Evolutionary conservation across 2,113 vertebrate genomes (phyloP).

Genomic region (Neogale vison): DNA sequence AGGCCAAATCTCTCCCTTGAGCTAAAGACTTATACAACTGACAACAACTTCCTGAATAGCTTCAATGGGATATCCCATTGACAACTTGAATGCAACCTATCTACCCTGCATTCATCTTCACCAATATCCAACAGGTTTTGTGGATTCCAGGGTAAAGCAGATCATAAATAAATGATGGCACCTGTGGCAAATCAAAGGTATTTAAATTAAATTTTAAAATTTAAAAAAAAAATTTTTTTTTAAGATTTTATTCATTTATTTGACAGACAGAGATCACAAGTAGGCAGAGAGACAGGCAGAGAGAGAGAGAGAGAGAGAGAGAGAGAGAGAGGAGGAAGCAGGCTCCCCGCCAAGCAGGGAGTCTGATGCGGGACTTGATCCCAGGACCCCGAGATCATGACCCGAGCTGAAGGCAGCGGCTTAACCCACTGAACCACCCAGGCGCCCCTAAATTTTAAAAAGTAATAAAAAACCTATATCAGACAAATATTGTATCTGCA

Average conservation of each 20-base stretch:
- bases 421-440: no score
- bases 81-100: not conserved
- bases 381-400: no score
- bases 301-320: no score
- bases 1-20: not conserved
- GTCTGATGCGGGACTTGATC: no score
- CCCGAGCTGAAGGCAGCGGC: no score
- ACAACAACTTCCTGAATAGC: not conserved
- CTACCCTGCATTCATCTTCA: not conserved
- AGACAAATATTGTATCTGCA: not conserved
- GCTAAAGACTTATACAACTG: not conserved
- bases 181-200: not conserved
- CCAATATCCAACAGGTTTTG: not conserved
- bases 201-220: constrained; percentile 11
- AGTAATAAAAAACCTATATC: not conserved
- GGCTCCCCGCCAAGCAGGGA: no score
- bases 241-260: no score
- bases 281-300: no score
- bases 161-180: not conserved
- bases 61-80: not conserved
- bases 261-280: no score
- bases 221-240: no score
- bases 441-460: constrained; percentile 18
- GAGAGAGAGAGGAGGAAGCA: no score
- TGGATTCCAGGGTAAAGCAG: not conserved